These are phyloP conservation scores for Spermophilus dauricus DNA, from an alignment of 2,113 vertebrate species.

Conservation along the genomic window DNA sequence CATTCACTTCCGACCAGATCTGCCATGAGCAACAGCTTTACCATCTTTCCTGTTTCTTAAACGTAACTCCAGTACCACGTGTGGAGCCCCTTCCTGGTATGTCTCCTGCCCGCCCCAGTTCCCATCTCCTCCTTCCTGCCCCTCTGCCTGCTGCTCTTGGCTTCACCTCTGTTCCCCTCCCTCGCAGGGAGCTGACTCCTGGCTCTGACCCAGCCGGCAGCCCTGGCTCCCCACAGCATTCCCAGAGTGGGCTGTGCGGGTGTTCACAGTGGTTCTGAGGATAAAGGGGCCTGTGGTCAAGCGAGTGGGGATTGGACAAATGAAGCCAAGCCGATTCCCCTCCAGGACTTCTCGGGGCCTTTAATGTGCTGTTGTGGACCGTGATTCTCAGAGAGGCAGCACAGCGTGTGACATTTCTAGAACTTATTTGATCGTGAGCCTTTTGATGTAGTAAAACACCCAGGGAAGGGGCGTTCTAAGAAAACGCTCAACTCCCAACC, in stretches of 20 bases:
- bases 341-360: neutral
- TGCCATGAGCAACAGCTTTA: neutral
- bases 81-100: fast-evolving
- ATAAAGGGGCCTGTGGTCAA: neutral
- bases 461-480: neutral
- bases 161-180: neutral
- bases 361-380: neutral
- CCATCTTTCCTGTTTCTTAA: neutral
- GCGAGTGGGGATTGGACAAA: neutral
- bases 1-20: too few species aligned
- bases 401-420: neutral
- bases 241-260: neutral
- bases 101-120: neutral
- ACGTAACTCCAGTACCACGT: too few species aligned
- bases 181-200: neutral
- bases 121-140: too few species aligned
- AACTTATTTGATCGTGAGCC: neutral
- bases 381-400: neutral
- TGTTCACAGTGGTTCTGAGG: neutral
- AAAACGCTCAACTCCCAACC: neutral
- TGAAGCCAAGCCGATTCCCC: neutral
- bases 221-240: neutral
- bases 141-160: neutral
- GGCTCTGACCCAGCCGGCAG: neutral
- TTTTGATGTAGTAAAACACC: fast-evolving